phyloP scores from a whole-genome alignment of 2,113 vertebrate genomes.

The Zosterops pallidus region DNA sequence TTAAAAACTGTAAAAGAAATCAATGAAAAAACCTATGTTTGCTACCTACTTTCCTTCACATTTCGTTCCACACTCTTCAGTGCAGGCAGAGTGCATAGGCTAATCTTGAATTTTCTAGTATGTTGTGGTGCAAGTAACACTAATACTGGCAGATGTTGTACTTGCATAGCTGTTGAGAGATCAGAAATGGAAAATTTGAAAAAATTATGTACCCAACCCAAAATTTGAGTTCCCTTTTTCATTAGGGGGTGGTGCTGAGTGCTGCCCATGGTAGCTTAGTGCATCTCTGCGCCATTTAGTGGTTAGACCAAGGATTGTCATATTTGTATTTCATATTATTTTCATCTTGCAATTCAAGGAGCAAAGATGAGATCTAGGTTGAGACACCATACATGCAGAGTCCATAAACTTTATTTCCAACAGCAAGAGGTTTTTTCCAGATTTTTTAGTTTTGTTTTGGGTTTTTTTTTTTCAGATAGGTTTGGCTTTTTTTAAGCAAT shows the following conservation, averaged over 20 bases:
- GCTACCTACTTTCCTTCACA: neutral
- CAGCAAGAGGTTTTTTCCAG: neutral
- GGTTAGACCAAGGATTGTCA: neutral
- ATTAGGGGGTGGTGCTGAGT: neutral
- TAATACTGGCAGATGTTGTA: no score
- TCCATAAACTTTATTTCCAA: neutral
- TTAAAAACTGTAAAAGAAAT: neutral
- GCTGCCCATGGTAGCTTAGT: no score
- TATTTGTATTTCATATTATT: neutral
- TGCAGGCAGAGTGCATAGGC: neutral
- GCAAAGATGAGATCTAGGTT: neutral
- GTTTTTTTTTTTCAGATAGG: neutral
- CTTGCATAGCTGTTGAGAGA: neutral
- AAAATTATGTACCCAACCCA: neutral
- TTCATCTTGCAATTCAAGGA: neutral
- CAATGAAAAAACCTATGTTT: neutral
- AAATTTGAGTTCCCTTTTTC: neutral
- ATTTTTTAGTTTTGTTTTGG: neutral
- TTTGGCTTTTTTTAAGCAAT: neutral
- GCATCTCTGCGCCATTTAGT: rapidly evolving
- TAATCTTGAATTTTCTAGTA: neutral
- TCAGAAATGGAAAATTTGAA: neutral
- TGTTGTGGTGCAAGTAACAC: neutral
- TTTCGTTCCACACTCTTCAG: neutral
- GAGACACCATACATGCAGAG: neutral